A percentile compares a stretch with the other conserved stretches of the same genome.
Evolutionary conservation across 1,140 invertebrate genomes (phyloP).

Genomic region (Micrasema longulum): DNA sequence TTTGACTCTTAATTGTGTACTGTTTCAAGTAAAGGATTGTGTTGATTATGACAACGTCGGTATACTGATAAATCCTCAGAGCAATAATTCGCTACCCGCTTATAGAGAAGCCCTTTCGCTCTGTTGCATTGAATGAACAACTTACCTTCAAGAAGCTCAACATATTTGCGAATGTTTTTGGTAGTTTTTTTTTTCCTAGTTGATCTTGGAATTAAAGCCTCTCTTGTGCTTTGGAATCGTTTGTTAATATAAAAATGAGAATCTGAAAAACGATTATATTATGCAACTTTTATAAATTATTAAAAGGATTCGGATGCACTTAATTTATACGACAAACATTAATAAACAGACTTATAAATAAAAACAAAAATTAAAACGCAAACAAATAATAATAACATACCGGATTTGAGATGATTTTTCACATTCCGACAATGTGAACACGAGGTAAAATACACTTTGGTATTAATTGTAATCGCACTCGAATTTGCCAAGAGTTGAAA

Average conservation of each 20-base stretch:
- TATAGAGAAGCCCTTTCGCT: too few species aligned
- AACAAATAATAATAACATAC: constrained; percentile 27
- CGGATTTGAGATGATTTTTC: constrained; percentile 30
- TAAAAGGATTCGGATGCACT: too few species aligned
- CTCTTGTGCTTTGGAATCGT: constrained; percentile 41
- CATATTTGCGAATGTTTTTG: constrained; percentile 62
- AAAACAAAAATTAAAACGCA: not conserved
- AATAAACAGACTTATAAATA: not conserved
- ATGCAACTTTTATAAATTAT: constrained; percentile 38
- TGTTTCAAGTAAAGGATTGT: too few species aligned
- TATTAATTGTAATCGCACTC: constrained; percentile 3
- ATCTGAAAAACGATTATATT: constrained; percentile 38
- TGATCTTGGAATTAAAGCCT: constrained; percentile 32
- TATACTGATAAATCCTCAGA: too few species aligned
- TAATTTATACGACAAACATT: too few species aligned
- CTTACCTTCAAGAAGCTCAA: constrained; percentile 69
- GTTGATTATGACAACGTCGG: too few species aligned
- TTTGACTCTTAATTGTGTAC: too few species aligned
- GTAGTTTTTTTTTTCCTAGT: constrained; percentile 57
- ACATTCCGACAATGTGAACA: constrained; percentile 40
- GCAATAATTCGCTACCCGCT: too few species aligned
- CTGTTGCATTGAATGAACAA: too few species aligned
- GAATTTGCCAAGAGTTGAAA: not conserved
- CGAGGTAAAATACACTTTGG: constrained; percentile 17
- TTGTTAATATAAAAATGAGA: constrained; percentile 18